Evolutionary conservation across 2,888 invertebrate species (phyloP).

Genomic region (Lamproptera curius): DNA sequence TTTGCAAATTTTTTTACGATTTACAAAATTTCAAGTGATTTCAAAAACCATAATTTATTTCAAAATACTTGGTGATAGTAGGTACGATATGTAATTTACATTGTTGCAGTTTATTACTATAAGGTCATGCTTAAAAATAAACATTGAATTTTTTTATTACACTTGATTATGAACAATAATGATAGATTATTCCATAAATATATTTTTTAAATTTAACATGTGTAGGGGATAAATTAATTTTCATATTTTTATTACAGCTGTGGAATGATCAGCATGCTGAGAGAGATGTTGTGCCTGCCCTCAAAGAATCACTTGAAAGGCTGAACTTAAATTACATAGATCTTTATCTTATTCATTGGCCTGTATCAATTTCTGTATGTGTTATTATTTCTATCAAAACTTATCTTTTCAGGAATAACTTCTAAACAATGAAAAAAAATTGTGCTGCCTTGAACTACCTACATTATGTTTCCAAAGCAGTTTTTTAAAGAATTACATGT

Average conservation of each 20-base stretch:
- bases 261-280: conserved; percentile 79
- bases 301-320: conserved; percentile 80
- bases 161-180: not conserved
- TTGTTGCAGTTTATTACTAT: not conserved
- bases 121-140: not conserved
- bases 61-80: not conserved
- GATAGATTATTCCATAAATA: not conserved
- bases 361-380: conserved; percentile 77
- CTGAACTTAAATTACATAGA: conserved; percentile 87
- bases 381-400: too few relatives aligned
- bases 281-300: conserved; percentile 80
- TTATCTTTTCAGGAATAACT: not conserved
- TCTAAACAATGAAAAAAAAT: too few relatives aligned
- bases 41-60: too few relatives aligned
- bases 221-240: too few relatives aligned
- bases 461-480: too few relatives aligned
- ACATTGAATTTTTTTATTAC: not conserved
- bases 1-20: not conserved
- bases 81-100: not conserved
- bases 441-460: too few relatives aligned
- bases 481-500: too few relatives aligned
- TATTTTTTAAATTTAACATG: too few relatives aligned
- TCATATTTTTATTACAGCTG: too few relatives aligned
- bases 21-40: too few relatives aligned
- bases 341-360: conserved; percentile 91